Percentiles rank a stretch among this genome's conserved stretches.
Evolutionary conservation across 37 sponge, comb jelly and placozoan genomes (phyloP).

Genomic region (Chondrilla cf. caribensis): DNA sequence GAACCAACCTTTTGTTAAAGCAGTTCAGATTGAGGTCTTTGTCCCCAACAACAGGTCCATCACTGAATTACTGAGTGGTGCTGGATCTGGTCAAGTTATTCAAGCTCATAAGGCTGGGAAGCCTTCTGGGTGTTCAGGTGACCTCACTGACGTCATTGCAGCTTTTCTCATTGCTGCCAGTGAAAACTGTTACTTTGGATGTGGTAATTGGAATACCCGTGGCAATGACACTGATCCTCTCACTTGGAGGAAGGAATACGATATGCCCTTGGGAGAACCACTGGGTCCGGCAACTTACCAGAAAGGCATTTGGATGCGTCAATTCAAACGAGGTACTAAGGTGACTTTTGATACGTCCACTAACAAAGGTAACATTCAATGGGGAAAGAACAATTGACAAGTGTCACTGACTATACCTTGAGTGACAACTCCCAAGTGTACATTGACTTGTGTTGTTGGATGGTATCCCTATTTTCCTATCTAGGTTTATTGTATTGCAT

Average conservation of each 20-base stretch:
- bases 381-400: no score
- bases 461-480: no score
- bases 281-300: constrained; percentile 22
- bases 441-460: no score
- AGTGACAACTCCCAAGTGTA: no score
- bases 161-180: constrained; percentile 59
- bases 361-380: constrained; percentile 49
- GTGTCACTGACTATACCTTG: no score
- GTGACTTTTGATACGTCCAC: constrained; percentile 36
- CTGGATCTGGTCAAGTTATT: constrained; percentile 17
- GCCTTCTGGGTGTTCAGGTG: background rate
- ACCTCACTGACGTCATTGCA: constrained; percentile 39
- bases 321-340: constrained; percentile 37
- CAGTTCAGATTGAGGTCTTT: constrained; percentile 48
- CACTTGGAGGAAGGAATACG: constrained; percentile 28
- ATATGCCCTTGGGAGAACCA: constrained; percentile 51
- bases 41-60: constrained; percentile 30
- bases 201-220: constrained; percentile 29
- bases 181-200: constrained; percentile 34
- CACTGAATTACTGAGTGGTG: constrained; percentile 10
- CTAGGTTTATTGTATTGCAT: no score
- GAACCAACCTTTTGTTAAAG: constrained; percentile 12
- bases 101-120: constrained; percentile 38
- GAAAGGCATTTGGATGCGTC: constrained; percentile 30
- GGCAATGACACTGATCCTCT: constrained; percentile 11